Conservation (phyloP, 2,888 invertebrate genomes). For the Timema podura region DNA sequence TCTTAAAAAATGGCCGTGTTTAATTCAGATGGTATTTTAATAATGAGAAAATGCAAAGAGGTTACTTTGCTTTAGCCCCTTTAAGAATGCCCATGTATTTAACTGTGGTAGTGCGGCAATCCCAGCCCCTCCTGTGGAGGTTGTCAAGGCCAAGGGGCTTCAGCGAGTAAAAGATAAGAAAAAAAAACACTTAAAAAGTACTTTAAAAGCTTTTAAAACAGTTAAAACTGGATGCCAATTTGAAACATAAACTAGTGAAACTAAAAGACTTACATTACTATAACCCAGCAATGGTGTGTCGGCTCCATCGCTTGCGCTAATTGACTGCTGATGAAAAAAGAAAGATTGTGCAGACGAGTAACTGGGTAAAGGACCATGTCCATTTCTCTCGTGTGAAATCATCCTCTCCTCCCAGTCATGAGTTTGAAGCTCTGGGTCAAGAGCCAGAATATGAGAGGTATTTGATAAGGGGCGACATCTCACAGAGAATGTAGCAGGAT, state of each 20-base stretch:
- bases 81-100: no score
- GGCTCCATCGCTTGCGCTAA: constrained; percentile 23
- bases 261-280: constrained; percentile 21
- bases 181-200: no score
- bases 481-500: constrained; percentile 28
- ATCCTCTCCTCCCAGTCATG: constrained; percentile 12
- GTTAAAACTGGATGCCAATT: neutral
- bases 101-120: no score
- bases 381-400: constrained; percentile 16
- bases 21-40: no score
- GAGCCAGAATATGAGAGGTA: neutral
- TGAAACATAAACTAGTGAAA: no score
- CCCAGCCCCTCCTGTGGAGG: no score
- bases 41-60: no score
- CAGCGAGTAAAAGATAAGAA: no score
- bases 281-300: constrained; percentile 26
- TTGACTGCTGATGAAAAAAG: neutral
- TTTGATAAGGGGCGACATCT: constrained; percentile 27
- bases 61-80: no score
- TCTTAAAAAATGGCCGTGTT: no score
- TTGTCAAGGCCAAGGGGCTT: no score
- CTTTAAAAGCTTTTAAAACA: no score
- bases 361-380: constrained; percentile 14
- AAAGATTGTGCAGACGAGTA: neutral
- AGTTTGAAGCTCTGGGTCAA: constrained; percentile 10